phyloP scores from a whole-genome alignment of 2,797 vertebrate species.

The Sciaenops ocellatus region DNA sequence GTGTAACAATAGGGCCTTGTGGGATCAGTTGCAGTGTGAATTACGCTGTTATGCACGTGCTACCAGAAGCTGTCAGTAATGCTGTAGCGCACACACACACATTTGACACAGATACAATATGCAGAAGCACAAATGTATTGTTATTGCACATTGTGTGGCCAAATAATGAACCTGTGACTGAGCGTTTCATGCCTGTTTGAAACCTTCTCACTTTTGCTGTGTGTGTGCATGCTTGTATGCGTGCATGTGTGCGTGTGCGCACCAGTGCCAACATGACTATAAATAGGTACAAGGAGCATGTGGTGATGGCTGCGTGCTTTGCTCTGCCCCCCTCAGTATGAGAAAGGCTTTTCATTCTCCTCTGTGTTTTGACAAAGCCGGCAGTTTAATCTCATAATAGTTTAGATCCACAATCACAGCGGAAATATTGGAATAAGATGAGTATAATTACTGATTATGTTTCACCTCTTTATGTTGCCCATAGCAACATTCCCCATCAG shows the following conservation, averaged over 20 bases:
- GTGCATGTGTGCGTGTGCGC: slow-evolving; percentile 27
- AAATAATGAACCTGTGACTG: slow-evolving; percentile 28
- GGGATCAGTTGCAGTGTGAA: slow-evolving; percentile 23
- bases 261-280: slow-evolving; percentile 55
- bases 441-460: not conserved
- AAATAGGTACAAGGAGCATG: slow-evolving; percentile 67
- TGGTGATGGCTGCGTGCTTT: slow-evolving; percentile 50
- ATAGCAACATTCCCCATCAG: slow-evolving; percentile 15
- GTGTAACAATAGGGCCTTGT: not conserved
- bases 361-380: slow-evolving; percentile 28
- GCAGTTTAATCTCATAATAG: not conserved
- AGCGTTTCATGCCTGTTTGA: slow-evolving; percentile 48
- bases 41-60: slow-evolving; percentile 32
- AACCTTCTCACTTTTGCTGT: slow-evolving; percentile 34
- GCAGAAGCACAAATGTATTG: slow-evolving; percentile 10
- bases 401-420: slow-evolving; percentile 20
- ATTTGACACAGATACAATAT: slow-evolving; percentile 2
- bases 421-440: not conserved
- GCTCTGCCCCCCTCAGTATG: slow-evolving; percentile 27
- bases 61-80: slow-evolving; percentile 34
- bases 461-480: slow-evolving; percentile 31
- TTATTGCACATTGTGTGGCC: not conserved
- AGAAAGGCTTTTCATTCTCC: slow-evolving; percentile 42
- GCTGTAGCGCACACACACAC: slow-evolving; percentile 3
- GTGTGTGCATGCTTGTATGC: slow-evolving; percentile 22